A percentile compares a stretch with the other conserved stretches of the same genome.
These are phyloP conservation scores for Alfaro cultratus DNA, from an alignment of 2,797 vertebrate genomes.

Conservation along the genomic window DNA sequence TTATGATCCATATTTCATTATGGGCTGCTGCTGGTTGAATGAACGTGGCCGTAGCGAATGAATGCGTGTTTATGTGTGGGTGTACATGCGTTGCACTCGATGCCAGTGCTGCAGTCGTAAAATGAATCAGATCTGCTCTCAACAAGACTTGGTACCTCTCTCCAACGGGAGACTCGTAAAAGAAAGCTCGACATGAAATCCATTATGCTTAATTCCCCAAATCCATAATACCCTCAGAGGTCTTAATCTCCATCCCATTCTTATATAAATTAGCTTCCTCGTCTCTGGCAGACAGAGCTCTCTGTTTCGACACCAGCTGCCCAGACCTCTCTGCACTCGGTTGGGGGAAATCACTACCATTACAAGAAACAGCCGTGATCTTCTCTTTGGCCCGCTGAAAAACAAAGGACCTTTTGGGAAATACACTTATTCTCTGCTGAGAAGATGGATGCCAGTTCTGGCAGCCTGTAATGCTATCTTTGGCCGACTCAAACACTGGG, in stretches of 20 bases:
- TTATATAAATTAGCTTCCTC: slow-evolving; percentile 75
- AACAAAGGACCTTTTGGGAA: slow-evolving; percentile 35
- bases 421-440: slow-evolving; percentile 19
- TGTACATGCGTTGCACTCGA: slow-evolving; percentile 11
- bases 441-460: slow-evolving; percentile 21
- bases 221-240: slow-evolving; percentile 78
- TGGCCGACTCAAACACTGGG: slow-evolving; percentile 9
- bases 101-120: slow-evolving; percentile 47
- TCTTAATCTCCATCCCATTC: slow-evolving; percentile 78
- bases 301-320: slow-evolving; percentile 57
- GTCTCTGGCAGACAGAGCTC: slow-evolving; percentile 64
- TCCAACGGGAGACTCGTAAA: slow-evolving; percentile 62
- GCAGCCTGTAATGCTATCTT: slow-evolving; percentile 17
- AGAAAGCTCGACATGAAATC: slow-evolving; percentile 78
- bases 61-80: slow-evolving; percentile 26
- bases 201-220: slow-evolving; percentile 80
- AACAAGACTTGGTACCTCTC: slow-evolving; percentile 49
- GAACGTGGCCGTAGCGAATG: slow-evolving; percentile 26
- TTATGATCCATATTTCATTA: slow-evolving; percentile 48
- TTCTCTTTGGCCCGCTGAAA: slow-evolving; percentile 27
- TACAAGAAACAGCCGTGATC: slow-evolving; percentile 36
- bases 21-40: slow-evolving; percentile 35
- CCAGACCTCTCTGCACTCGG: slow-evolving; percentile 56
- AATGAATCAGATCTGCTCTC: slow-evolving; percentile 70
- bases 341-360: slow-evolving; percentile 44